Evolutionary conservation across 2,113 vertebrate genomes (phyloP), one percentile per base, ranked within the genome.

Genomic region (Callipepla californica): DNA sequence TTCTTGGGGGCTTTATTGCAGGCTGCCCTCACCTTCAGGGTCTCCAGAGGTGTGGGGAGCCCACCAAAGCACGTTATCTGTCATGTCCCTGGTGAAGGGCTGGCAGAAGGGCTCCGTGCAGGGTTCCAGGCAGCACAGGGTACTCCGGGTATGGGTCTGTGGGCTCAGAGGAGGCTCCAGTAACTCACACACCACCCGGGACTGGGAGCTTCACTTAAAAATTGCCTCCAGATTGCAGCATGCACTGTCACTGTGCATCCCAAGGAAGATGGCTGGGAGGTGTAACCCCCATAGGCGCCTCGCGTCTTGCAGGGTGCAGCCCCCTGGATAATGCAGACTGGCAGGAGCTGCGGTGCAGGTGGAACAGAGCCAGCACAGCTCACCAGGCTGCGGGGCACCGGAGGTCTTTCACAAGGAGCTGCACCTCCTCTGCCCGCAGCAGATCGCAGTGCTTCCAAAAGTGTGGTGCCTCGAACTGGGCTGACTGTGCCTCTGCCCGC

Each of bases 271-370:
- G 21, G 51, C 5, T 25, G 19, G 38, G 3, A 3, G 22, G 30
- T 61, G 44, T 42, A 20, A 61, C 28, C 21, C 55, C 53, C 59
- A 3, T 28, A 11, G 38, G 19, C 10, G 42, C 32, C 32, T 89
- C 70, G 10, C 14, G 25, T 40, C 44, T 55, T 40, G 28, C 80
- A 6, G 21, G 40, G 17, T 3, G 8, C 59, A 34, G 30, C 23
- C 1, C 3, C 73, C 34, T 8, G 7, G 59, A 5, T 45, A 61
- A 19, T 0, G 12, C 1, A 2, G 30, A 19, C 7, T 0, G 2
- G 13, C 0, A 3, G 23, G 36, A 22, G 79, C 74, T 62, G 19
- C 62, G 8, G 50, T 3, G 21, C 26, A 23, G 13, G 26, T 36
- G 53, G 48, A 22, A 7, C 3, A 5, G 81, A 66, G 51, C 38